These are phyloP conservation scores for Embidobia sp. DNA, from an alignment of 2,888 invertebrate species.

Conservation along the genomic window DNA sequence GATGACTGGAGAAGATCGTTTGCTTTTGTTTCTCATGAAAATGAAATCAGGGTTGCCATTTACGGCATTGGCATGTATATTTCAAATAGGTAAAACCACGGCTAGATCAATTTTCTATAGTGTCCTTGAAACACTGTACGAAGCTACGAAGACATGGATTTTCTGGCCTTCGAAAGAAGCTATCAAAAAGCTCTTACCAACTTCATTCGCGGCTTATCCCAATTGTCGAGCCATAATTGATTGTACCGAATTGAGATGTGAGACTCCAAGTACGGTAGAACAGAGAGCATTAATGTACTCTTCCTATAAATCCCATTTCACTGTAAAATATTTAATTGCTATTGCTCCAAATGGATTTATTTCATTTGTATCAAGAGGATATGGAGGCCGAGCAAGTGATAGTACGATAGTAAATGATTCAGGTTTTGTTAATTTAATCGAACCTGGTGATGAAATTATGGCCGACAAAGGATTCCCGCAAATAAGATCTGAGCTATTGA, in stretches of 20 bases:
- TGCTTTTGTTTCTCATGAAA: conserved; percentile 51
- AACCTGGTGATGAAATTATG: conserved; percentile 18
- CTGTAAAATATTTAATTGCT: conserved; percentile 63
- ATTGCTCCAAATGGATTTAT: conserved; percentile 66
- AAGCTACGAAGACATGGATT: conserved; percentile 35
- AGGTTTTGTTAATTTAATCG: not conserved
- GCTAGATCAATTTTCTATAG: conserved; percentile 48
- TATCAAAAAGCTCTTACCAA: conserved; percentile 32
- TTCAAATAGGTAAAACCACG: conserved; percentile 22
- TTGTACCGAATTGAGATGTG: conserved; percentile 54
- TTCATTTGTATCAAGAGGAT: conserved; percentile 67
- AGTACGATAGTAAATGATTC: conserved; percentile 63
- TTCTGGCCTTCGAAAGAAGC: conserved; percentile 51
- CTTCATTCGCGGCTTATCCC: conserved; percentile 18
- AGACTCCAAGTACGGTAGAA: conserved; percentile 52
- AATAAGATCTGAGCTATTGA: conserved; percentile 9
- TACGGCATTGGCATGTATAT: conserved; percentile 44
- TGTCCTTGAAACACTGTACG: conserved; percentile 41
- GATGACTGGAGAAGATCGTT: conserved; percentile 27
- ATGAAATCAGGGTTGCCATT: conserved; percentile 56
- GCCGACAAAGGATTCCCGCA: conserved; percentile 14
- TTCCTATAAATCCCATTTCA: conserved; percentile 51
- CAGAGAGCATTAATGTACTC: conserved; percentile 63
- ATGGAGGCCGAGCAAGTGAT: conserved; percentile 67
- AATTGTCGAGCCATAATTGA: conserved; percentile 55